phyloP scores from a whole-genome alignment of 2,113 vertebrate species.

The Sisor rabdophorus region DNA sequence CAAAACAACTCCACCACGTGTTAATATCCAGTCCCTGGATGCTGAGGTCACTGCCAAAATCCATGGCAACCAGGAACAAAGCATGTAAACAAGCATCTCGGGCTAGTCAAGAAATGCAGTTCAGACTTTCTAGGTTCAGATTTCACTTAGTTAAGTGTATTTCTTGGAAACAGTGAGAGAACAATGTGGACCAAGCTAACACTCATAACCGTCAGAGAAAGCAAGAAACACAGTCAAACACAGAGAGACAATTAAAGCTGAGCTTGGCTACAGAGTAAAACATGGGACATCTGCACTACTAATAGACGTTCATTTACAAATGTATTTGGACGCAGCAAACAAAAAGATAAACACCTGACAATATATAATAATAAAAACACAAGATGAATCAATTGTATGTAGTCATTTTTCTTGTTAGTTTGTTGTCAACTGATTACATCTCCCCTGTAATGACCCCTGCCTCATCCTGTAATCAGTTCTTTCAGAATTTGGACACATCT shows the following conservation, averaged over 20 bases:
- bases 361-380: too few relatives aligned
- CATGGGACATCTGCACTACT: background rate
- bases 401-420: too few relatives aligned
- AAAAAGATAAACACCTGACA: too few relatives aligned
- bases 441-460: too few relatives aligned
- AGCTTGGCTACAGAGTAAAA: background rate
- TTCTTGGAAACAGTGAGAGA: constrained; percentile 10
- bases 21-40: constrained; percentile 48
- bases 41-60: constrained; percentile 50
- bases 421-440: too few relatives aligned
- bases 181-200: background rate
- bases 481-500: too few relatives aligned
- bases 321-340: too few relatives aligned
- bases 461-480: too few relatives aligned
- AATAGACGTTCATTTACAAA: background rate
- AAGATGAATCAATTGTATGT: too few relatives aligned
- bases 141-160: background rate
- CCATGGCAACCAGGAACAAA: constrained; percentile 53
- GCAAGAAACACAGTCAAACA: constrained; percentile 14
- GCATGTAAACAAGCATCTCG: constrained; percentile 48
- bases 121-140: too few relatives aligned
- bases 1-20: constrained; percentile 24
- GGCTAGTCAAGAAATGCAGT: background rate
- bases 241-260: background rate
- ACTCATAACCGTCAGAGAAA: constrained; percentile 7